These are phyloP conservation scores for Brachionus manjavacas DNA, from an alignment of 1,140 invertebrate species.

Conservation along the genomic window DNA sequence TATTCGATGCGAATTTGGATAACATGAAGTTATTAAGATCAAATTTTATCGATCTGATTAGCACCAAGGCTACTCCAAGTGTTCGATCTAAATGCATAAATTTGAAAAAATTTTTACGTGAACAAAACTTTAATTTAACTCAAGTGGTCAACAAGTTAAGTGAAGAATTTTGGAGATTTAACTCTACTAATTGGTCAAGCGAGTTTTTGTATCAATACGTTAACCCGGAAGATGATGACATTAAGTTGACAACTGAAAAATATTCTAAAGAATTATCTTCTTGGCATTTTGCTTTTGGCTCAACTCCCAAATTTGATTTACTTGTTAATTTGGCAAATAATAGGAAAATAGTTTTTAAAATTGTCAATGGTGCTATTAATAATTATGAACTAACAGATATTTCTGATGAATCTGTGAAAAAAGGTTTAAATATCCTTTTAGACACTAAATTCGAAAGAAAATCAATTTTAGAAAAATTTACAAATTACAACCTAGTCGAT, in stretches of 20 bases:
- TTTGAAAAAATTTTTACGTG: constrained; percentile 28
- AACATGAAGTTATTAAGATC: constrained; percentile 58
- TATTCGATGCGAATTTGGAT: constrained; percentile 74
- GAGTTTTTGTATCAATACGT: constrained; percentile 6
- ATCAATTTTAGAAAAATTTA: background rate
- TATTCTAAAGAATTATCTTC: constrained; percentile 66
- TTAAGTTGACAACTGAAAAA: constrained; percentile 55
- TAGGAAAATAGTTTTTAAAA: background rate
- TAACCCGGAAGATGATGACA: constrained; percentile 22
- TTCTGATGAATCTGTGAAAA: background rate
- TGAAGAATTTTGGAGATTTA: constrained; percentile 42
- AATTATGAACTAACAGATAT: background rate
- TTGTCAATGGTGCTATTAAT: background rate
- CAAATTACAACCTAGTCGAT: background rate
- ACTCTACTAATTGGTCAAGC: constrained; percentile 25
- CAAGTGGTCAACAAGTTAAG: background rate
- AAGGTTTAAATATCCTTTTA: background rate
- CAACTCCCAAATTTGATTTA: constrained; percentile 73
- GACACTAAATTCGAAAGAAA: constrained; percentile 7
- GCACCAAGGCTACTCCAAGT: constrained; percentile 75
- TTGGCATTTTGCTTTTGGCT: constrained; percentile 84
- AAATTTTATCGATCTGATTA: constrained; percentile 62
- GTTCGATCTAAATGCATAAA: constrained; percentile 62
- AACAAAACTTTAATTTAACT: background rate
- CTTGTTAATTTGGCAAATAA: background rate